These are phyloP conservation scores for Tetrax tetrax DNA, from an alignment of 2,113 vertebrate species.

Conservation along the genomic window DNA sequence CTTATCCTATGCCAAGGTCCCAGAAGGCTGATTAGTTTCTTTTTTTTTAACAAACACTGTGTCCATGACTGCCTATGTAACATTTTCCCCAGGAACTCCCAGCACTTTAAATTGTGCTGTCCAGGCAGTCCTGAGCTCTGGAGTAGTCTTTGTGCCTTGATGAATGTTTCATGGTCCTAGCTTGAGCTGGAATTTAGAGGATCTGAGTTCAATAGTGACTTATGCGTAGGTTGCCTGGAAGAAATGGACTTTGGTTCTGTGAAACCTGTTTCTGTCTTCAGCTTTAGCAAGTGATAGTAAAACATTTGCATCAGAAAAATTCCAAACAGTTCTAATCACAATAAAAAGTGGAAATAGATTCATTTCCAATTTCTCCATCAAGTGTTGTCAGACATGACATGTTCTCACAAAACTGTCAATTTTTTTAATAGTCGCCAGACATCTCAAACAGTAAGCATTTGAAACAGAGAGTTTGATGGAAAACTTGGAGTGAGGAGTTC, in stretches of 20 bases:
- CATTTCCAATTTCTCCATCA: neutral
- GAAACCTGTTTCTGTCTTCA: neutral
- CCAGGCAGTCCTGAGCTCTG: neutral
- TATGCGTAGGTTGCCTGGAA: fast-evolving
- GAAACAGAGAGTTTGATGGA: neutral
- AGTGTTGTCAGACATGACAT: neutral
- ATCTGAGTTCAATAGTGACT: neutral
- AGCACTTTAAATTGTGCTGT: neutral
- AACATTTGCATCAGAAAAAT: neutral
- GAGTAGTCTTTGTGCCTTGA: neutral
- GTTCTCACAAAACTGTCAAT: neutral
- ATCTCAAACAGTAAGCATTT: neutral
- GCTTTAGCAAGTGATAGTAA: neutral
- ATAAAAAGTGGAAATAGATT: neutral
- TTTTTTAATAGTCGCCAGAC: neutral
- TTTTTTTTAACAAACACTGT: neutral
- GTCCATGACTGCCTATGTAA: neutral
- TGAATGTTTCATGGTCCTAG: neutral
- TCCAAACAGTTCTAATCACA: neutral
- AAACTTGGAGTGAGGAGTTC: neutral
- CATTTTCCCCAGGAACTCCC: neutral
- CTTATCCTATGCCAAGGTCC: neutral
- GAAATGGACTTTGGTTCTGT: neutral
- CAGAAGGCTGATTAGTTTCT: neutral
- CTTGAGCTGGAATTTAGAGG: neutral